Base-by-base conservation (phyloP, 1,140 invertebrate species). In the Charaxes varanes region DNA sequence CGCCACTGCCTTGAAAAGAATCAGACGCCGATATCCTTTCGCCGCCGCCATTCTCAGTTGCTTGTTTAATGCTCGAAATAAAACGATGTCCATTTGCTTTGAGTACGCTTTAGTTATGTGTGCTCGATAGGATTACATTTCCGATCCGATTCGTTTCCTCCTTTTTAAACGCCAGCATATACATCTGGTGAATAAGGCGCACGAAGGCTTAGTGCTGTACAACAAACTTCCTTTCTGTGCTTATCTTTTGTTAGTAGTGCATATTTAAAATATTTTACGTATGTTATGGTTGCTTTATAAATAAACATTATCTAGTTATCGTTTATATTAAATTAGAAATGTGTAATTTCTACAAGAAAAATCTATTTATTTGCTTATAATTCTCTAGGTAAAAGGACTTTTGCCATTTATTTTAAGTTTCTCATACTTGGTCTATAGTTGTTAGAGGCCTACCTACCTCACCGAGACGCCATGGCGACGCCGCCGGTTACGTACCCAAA, bases 21-120 rank as follows among this genome's bases (percentile, higher is more conserved):
- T 71, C 65, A 51, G 47, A 51, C 48, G 44, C 47, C 55, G 57
- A 67, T 71, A 67, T n/a, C 61, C 67, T 63, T 67, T 71, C 65
- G 62, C 63, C 53, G 52, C 50, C 43, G 53, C 50, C 48, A 53
- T 64, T 60, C 58, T 54, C 53, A 41, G 65, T 64, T 62, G 57
- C 52, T 67, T 52, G 54, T 62, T 65, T 62, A 62, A 63, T 59
- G 51, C 41, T 46, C 42, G 41, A 62, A 63, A 62, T 62, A 67
- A 65, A 70, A 58, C 49, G 50, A 56, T 56, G 58, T 60, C 60
- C 56, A 62, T 65, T 62, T 52, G 53, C 56, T 62, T 65, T 64
- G 47, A 64, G 47, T 45, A 53, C 36, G 32, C n/a, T 45, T 51
- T 50, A 50, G 21, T 42, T 57, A 49, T 44, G 27, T 48, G 31